These are phyloP conservation scores for Orthosia gracilis DNA, from an alignment of 2,888 invertebrate genomes.

Conservation along the genomic window DNA sequence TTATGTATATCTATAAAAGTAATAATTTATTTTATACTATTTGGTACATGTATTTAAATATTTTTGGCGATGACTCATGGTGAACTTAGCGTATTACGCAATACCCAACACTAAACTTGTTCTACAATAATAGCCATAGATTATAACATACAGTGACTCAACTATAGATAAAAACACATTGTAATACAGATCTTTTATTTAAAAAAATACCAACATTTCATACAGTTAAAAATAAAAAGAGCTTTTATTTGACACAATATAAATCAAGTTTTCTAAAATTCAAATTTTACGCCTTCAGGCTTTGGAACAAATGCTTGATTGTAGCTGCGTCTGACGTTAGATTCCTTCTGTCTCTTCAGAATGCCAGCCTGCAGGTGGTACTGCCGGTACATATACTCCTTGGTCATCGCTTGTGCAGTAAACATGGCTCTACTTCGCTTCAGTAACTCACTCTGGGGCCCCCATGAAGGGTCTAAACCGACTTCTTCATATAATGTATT, in stretches of 20 bases:
- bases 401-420: slow-evolving; percentile 88
- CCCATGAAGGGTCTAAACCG: slow-evolving; percentile 79
- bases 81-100: slow-evolving; percentile 82
- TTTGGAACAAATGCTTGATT: slow-evolving; percentile 3
- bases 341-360: slow-evolving; percentile 75
- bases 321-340: slow-evolving; percentile 72
- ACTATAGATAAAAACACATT: slow-evolving; percentile 67
- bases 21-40: slow-evolving; percentile 69
- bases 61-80: slow-evolving; percentile 85
- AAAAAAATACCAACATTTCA: background rate
- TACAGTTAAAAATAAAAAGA: background rate
- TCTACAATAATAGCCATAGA: slow-evolving; percentile 83
- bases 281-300: slow-evolving; percentile 7
- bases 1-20: slow-evolving; percentile 64
- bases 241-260: background rate
- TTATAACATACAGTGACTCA: slow-evolving; percentile 80
- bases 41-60: slow-evolving; percentile 76
- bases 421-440: slow-evolving; percentile 87
- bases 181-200: slow-evolving; percentile 14
- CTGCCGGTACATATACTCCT: slow-evolving; percentile 88
- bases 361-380: slow-evolving; percentile 87
- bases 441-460: slow-evolving; percentile 80
- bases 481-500: slow-evolving; percentile 68
- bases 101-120: slow-evolving; percentile 86
- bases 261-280: slow-evolving; percentile 2